Conservation (phyloP, 2,113 vertebrate species). For the Noctilio leporinus region DNA sequence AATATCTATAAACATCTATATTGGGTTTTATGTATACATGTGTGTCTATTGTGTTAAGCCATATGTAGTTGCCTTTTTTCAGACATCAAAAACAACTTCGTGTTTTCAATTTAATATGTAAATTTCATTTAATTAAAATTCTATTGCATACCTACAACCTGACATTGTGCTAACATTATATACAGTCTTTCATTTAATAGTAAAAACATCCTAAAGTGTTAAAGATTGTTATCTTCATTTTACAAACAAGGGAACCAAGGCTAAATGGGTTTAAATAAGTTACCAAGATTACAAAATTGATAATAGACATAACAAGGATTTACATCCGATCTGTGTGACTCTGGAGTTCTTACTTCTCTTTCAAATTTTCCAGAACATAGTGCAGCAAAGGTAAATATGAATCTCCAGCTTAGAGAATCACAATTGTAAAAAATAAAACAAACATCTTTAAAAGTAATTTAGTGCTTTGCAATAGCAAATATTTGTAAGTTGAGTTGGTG, state of each 20-base stretch:
- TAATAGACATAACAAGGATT: neutral
- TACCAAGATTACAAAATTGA: neutral
- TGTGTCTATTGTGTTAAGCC: neutral
- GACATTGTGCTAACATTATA: neutral
- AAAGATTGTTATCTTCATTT: neutral
- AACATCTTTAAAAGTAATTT: neutral
- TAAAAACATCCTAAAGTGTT: neutral
- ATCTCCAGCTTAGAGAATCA: neutral
- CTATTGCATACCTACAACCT: neutral
- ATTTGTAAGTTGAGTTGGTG: neutral
- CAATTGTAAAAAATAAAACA: neutral
- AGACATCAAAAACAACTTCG: neutral
- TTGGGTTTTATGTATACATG: neutral
- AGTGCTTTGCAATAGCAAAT: neutral
- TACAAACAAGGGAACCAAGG: neutral
- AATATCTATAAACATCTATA: neutral
- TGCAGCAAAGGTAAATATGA: neutral
- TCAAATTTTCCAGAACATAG: neutral
- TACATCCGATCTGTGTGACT: neutral
- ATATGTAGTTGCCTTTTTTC: neutral
- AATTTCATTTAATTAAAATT: neutral
- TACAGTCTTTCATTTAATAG: neutral
- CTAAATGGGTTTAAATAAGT: neutral
- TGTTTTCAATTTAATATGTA: neutral
- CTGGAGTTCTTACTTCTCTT: neutral